phyloP scores from a whole-genome alignment of 35 echinoderm and acorn worm genomes.

The Ptychodera flava region DNA sequence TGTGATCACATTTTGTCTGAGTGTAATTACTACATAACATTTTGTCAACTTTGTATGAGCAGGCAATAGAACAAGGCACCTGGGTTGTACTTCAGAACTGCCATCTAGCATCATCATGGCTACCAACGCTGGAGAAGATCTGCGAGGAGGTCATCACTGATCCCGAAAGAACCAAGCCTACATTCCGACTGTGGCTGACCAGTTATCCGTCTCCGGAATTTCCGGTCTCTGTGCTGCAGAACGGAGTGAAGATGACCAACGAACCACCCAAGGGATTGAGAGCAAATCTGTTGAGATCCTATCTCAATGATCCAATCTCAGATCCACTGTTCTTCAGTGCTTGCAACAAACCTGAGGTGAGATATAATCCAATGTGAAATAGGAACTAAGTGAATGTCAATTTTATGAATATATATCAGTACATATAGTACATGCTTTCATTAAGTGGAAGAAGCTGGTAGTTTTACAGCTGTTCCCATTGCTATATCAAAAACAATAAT shows the following conservation, averaged over 20 bases:
- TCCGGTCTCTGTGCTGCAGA: conserved; percentile 90
- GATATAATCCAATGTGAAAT: too few relatives aligned
- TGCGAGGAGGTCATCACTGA: conserved; percentile 91
- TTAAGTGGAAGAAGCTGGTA: too few relatives aligned
- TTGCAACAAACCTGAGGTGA: conserved; percentile 85
- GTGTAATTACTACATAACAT: too few relatives aligned
- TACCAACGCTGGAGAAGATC: conserved; percentile 91
- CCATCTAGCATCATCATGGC: conserved; percentile 88
- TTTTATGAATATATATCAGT: too few relatives aligned
- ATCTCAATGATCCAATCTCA: conserved; percentile 96
- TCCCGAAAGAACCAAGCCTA: conserved; percentile 56
- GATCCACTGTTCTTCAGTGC: conserved; percentile 91
- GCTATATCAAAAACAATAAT: too few relatives aligned
- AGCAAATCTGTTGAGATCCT: conserved; percentile 89
- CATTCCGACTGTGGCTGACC: conserved; percentile 92
- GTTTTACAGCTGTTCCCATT: too few relatives aligned
- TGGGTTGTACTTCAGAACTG: conserved; percentile 99
- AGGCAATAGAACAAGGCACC: conserved; percentile 86
- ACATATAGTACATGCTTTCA: too few relatives aligned
- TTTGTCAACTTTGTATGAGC: too few relatives aligned
- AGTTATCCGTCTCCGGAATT: conserved; percentile 96
- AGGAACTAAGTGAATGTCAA: too few relatives aligned
- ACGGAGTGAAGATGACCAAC: conserved; percentile 99
- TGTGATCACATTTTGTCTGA: too few relatives aligned
- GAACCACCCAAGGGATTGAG: conserved; percentile 96